Base-by-base conservation (phyloP, 2,113 vertebrate genomes). In the Pachycephala philippinensis region DNA sequence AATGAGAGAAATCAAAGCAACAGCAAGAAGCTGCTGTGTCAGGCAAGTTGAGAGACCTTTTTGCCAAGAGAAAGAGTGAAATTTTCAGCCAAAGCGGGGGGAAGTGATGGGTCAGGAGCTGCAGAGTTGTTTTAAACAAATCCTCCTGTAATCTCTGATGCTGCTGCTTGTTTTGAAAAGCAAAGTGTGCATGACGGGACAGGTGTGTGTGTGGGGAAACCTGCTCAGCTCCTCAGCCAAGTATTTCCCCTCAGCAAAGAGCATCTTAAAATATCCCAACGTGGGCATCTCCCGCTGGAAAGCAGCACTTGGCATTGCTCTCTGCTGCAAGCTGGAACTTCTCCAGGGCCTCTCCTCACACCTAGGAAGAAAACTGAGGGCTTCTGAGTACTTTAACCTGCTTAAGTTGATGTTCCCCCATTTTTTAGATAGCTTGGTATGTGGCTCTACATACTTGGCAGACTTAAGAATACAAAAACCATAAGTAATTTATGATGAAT, bases 161-260 rank as follows among this genome's bases (percentile, higher is more conserved):
- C 33, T 70, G 50, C 6, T 84, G 87, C 80, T 89, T 54, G 77
- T 82, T 95, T 87, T 84, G 94, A 84, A 87, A 96, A 77, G 65
- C 53, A 95, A 24, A 8, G 52, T 7, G 66, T 54, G 82, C 84
- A 60, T 35, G 83, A 87, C 1, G 17, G 87, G 81, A 84, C 64
- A 68, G 83, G 81, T 82, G 37, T 39, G 63, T 8, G 61, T 13
- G 35, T 15, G 76, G 82, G n/a, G 33, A 66, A 95, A 95, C 95
- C 93, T 60, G 90, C 91, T 95, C 91, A 71, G 68, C 60, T 96
- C 70, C 90, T 77, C 87, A 85, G 95, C 77, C 93, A 85, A 94
- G 44, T 65, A 85, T 84, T 84, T 94, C 87, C 79, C 60, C 76
- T 84, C 56, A 66, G 66, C 70, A 59, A 90, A 75, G 89, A 76